These are phyloP conservation scores for Dryococelus australis DNA, from an alignment of 2,888 invertebrate species.

Conservation along the genomic window DNA sequence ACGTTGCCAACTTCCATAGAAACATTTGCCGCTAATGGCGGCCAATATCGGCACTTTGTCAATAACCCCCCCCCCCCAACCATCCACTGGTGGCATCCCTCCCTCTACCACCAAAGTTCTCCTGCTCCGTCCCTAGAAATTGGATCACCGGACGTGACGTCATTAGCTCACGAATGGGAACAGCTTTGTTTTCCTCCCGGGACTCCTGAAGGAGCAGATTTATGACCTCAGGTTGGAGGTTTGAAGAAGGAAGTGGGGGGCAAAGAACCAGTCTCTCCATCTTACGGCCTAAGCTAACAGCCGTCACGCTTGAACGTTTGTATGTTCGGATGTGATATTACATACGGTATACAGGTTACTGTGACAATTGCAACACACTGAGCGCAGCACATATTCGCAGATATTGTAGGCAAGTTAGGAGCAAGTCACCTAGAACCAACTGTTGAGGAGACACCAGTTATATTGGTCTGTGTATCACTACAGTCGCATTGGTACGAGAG, in stretches of 20 bases:
- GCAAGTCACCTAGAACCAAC: too few species aligned
- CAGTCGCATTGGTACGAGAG: too few species aligned
- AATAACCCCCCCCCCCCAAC: not conserved
- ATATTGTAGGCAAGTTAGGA: too few species aligned
- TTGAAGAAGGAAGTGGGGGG: too few species aligned
- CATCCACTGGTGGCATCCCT: not conserved
- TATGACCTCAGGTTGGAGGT: not conserved
- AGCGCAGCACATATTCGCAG: too few species aligned
- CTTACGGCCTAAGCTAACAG: not conserved
- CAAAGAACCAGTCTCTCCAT: not conserved
- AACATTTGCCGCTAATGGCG: conserved; percentile 1
- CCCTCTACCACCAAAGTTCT: not conserved
- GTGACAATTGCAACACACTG: too few species aligned
- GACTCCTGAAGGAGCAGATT: not conserved
- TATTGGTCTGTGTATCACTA: too few species aligned
- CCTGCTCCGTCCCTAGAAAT: conserved; percentile 52
- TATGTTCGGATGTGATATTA: too few species aligned
- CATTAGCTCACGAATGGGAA: conserved; percentile 38
- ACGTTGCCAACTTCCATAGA: not conserved
- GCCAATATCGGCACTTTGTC: conserved; percentile 26
- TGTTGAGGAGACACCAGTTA: too few species aligned
- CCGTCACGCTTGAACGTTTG: not conserved
- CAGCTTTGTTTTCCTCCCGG: conserved; percentile 23
- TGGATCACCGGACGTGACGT: conserved; percentile 56
- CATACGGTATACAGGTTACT: too few species aligned